Base-by-base conservation (phyloP, 2,888 invertebrate species). In the Caradrina clavipalpis region DNA sequence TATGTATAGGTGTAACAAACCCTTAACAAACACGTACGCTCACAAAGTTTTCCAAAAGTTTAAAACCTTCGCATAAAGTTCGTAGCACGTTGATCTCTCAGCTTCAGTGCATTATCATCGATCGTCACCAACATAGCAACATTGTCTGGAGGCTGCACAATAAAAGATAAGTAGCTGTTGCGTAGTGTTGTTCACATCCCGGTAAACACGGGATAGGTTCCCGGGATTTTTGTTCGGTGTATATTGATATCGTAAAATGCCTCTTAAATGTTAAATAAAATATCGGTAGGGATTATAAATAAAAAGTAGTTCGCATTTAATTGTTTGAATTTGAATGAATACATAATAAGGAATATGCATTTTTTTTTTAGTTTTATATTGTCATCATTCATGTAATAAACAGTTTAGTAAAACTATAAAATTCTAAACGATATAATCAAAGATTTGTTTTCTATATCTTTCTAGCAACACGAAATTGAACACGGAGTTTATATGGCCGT, bases 141-240 rank as follows among this genome's bases (percentile, higher is more conserved):
- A 81, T 84, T 87, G 87, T 86, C 85, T 86, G 78, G 87, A 83
- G 78, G 77, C 77, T 83, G 86, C 84, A 91, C 92, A 93, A 91
- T 94, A 94, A 94, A 95, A 94, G 93, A 93, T 93, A 95, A 95
- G 95, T 93, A 90, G 87, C 84, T 80, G 76, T 59, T 76, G 58
- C 54, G 39, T 73, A 80, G 83, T 65, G 82, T 50, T 83, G 82
- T n/a, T 66, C 60, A 60, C 47, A 31, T 21, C 47, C 55, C 49
- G 65, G 15, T 45, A 62, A 58, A 60, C 17, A 21, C 56, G 76
- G 77, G 50, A 65, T 0, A 19, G 8, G 22, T 7, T 47, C 19
- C 73, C 76, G 61, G n/a, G 21, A 35, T 45, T 55, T n/a, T 2
- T 5, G 3, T 26, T 21, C 21, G 17, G 0, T n/a, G 17, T 26